Evolutionary conservation across 35 echinoderm and acorn worm species (phyloP).

Genomic region (Ophioderma brevispina): DNA sequence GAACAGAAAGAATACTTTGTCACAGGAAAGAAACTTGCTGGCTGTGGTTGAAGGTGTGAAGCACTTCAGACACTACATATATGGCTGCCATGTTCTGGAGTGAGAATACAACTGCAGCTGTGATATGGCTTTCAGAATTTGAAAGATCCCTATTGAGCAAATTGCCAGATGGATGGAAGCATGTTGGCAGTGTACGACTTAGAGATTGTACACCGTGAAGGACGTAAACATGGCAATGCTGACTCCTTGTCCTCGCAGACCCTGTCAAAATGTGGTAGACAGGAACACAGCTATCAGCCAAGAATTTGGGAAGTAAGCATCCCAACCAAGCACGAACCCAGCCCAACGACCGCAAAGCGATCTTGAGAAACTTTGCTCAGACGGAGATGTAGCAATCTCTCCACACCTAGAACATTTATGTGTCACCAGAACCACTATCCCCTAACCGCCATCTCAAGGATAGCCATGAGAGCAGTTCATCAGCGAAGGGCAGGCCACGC

Average conservation of each 20-base stretch:
- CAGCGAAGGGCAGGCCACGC: too few species aligned
- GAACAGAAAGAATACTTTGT: conserved; percentile 26
- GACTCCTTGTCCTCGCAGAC: neutral
- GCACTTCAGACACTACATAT: conserved; percentile 37
- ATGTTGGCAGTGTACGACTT: conserved; percentile 6
- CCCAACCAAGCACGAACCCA: too few species aligned
- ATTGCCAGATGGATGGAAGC: conserved; percentile 3
- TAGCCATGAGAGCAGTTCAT: too few species aligned
- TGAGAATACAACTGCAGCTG: conserved; percentile 15
- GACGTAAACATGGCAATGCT: conserved; percentile 5
- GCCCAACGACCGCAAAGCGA: too few species aligned
- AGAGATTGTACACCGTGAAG: neutral
- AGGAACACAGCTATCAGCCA: neutral
- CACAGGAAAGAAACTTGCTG: conserved; percentile 33
- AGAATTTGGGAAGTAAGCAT: too few species aligned
- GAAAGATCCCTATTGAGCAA: neutral
- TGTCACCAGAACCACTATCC: too few species aligned
- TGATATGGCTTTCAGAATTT: conserved; percentile 14
- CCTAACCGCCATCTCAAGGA: too few species aligned
- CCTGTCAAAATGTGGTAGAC: conserved; percentile 19
- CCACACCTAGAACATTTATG: too few species aligned
- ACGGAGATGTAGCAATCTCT: too few species aligned
- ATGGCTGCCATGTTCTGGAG: conserved; percentile 3
- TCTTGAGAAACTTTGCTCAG: too few species aligned
- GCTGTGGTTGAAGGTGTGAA: conserved; percentile 2